Evolutionary conservation across 2,888 invertebrate species (phyloP).

Genomic region (Macropis europaea): DNA sequence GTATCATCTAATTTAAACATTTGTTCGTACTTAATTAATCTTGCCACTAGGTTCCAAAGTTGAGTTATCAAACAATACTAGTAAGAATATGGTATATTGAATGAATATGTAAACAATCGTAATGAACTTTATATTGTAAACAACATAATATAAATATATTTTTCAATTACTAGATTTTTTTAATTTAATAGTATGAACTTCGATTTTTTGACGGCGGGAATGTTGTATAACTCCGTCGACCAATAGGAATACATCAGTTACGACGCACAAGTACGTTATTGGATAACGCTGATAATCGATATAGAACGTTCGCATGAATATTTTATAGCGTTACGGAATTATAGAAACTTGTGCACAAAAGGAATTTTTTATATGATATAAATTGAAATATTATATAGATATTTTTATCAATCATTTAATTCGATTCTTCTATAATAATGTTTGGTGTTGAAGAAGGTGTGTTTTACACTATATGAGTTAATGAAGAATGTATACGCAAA

Average conservation of each 20-base stretch:
- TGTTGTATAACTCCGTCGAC: slow-evolving; percentile 35
- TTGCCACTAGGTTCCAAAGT: no score
- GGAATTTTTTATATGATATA: neutral
- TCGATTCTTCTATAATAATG: neutral
- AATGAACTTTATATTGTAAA: no score
- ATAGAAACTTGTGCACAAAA: neutral
- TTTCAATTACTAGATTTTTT: no score
- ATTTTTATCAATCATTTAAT: neutral
- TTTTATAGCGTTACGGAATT: neutral
- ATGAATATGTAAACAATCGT: no score
- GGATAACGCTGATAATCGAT: slow-evolving; percentile 68
- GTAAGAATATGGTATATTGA: no score
- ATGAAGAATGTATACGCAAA: slow-evolving; percentile 2
- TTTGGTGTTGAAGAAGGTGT: neutral
- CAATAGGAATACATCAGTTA: slow-evolving; percentile 64
- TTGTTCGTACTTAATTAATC: no score
- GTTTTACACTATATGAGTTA: slow-evolving; percentile 4
- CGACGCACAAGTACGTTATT: slow-evolving; percentile 72
- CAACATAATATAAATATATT: no score
- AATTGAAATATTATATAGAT: neutral
- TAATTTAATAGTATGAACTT: no score
- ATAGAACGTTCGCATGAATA: slow-evolving; percentile 52
- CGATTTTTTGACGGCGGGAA: slow-evolving; percentile 66
- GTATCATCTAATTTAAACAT: no score
- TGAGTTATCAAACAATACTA: no score